phyloP scores from a whole-genome alignment of 2,888 invertebrate genomes.

The Pegoplata infirma region DNA sequence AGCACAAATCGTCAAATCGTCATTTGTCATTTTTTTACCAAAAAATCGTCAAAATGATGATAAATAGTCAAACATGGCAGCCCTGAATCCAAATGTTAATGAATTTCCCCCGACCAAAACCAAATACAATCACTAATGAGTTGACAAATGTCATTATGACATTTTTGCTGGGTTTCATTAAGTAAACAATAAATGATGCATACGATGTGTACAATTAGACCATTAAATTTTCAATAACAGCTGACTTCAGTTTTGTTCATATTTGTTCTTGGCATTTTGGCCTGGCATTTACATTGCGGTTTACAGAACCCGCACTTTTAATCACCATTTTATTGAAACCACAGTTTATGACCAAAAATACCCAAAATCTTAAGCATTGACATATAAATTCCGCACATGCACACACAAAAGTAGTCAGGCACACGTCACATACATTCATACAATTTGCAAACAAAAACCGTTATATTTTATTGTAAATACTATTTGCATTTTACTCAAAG shows the following conservation, averaged over 20 bases:
- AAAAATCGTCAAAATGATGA: too few species aligned
- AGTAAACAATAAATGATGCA: constrained; percentile 57
- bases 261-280: constrained; percentile 61
- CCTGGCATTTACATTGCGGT: constrained; percentile 62
- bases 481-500: constrained; percentile 38
- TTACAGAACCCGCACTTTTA: constrained; percentile 57
- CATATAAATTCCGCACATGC: not conserved
- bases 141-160: too few species aligned
- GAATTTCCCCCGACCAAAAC: too few species aligned
- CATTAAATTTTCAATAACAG: constrained; percentile 61
- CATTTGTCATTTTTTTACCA: too few species aligned
- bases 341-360: constrained; percentile 56
- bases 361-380: constrained; percentile 48
- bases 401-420: too few species aligned
- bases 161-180: too few species aligned
- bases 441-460: constrained; percentile 36
- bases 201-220: constrained; percentile 58
- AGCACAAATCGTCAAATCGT: too few species aligned
- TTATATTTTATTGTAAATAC: constrained; percentile 43
- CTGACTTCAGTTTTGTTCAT: constrained; percentile 59
- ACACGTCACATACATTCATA: not conserved
- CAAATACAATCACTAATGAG: too few species aligned
- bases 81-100: too few species aligned
- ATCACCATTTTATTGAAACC: constrained; percentile 54
- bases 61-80: too few species aligned